Percentiles rank a stretch among this genome's conserved stretches.
Evolutionary conservation across 2,888 invertebrate genomes (phyloP).

Genomic region (Chymomyza caudatula): DNA sequence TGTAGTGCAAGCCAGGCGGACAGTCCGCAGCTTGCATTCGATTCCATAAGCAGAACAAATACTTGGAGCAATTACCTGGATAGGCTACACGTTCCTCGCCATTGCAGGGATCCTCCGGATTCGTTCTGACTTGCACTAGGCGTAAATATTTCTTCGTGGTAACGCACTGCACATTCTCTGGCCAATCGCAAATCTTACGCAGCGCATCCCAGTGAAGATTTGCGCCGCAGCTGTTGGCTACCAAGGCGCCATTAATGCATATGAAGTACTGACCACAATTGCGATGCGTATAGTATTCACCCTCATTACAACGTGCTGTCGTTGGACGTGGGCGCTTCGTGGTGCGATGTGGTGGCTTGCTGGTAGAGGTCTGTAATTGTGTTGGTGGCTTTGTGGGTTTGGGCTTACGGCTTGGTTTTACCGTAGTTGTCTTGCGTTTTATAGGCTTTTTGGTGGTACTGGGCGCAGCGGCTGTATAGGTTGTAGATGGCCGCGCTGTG

Average conservation of each 20-base stretch:
- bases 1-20: constrained; percentile 86
- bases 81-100: constrained; percentile 83
- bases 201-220: constrained; percentile 86
- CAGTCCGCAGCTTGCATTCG: constrained; percentile 86
- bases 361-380: constrained; percentile 26
- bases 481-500: constrained; percentile 53
- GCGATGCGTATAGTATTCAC: constrained; percentile 86
- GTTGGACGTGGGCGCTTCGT: constrained; percentile 52
- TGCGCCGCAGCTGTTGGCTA: constrained; percentile 86
- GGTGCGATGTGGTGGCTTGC: constrained; percentile 41
- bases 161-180: constrained; percentile 82
- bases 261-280: constrained; percentile 87
- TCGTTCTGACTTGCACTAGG: constrained; percentile 60
- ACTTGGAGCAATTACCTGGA: constrained; percentile 85
- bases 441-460: constrained; percentile 38
- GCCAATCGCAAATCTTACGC: constrained; percentile 87
- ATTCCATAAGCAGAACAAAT: constrained; percentile 88
- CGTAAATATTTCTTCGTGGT: constrained; percentile 73
- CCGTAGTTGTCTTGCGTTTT: constrained; percentile 28
- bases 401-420: constrained; percentile 39
- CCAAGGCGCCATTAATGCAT: constrained; percentile 86
- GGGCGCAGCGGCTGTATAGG: background rate
- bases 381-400: constrained; percentile 24
- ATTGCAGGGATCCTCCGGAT: constrained; percentile 80
- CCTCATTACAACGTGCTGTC: constrained; percentile 81